Evolutionary conservation across 30 jellyfish, hydroid and myxozoan species (phyloP).

Genomic region (Pelagia noctiluca): DNA sequence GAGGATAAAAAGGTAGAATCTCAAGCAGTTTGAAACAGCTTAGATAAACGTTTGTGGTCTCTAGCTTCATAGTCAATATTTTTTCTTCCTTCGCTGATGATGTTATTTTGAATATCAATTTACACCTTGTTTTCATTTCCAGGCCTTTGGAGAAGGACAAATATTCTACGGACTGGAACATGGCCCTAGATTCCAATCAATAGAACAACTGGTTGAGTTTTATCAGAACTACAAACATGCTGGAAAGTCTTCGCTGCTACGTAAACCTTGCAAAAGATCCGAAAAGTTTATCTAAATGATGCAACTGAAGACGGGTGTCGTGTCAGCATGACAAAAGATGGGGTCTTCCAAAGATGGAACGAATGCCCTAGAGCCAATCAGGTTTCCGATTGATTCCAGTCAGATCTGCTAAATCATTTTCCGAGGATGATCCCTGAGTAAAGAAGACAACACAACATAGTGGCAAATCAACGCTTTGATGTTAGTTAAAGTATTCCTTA

Average conservation of each 20-base stretch:
- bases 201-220: conserved; percentile 84
- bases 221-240: conserved; percentile 89
- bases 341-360: too few species aligned
- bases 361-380: too few species aligned
- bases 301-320: background rate
- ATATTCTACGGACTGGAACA: conserved; percentile 85
- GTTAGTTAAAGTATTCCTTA: too few species aligned
- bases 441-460: too few species aligned
- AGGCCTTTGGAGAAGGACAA: conserved; percentile 77
- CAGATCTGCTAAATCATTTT: too few species aligned
- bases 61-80: too few species aligned
- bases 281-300: conserved; percentile 12
- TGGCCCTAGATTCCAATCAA: conserved; percentile 89
- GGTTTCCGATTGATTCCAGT: too few species aligned
- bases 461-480: too few species aligned
- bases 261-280: conserved; percentile 75
- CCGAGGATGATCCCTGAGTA: too few species aligned
- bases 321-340: background rate
- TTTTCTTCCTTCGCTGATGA: background rate
- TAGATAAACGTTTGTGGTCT: too few species aligned
- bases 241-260: conserved; percentile 76
- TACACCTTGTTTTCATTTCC: background rate
- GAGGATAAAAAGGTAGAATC: too few species aligned
- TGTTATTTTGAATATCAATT: background rate
- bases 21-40: too few species aligned